Evolutionary conservation across 1,140 invertebrate species (phyloP).

Genomic region (Alviniconcha marisindica): DNA sequence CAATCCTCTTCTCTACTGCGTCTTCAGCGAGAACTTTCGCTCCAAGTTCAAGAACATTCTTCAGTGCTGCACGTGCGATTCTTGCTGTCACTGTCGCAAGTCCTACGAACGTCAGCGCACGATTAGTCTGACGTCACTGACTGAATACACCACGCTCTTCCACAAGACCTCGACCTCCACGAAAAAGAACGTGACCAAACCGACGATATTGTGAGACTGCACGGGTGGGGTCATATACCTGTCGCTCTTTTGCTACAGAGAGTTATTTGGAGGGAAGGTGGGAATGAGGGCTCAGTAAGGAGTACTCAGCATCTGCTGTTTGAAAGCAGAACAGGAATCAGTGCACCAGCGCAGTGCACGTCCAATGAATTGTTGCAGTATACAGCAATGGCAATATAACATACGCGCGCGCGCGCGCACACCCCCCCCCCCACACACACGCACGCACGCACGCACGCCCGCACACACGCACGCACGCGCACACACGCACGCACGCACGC

Average conservation of each 20-base stretch:
- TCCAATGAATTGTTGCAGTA: background rate
- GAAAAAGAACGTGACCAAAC: conserved; percentile 35
- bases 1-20: conserved; percentile 76
- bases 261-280: too few species aligned
- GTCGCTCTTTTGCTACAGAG: too few species aligned
- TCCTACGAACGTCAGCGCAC: conserved; percentile 23
- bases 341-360: too few species aligned
- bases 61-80: conserved; percentile 56
- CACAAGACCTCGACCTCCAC: conserved; percentile 22
- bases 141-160: conserved; percentile 58
- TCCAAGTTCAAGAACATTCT: conserved; percentile 69
- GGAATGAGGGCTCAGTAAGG: too few species aligned
- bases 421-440: background rate
- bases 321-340: background rate
- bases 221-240: too few species aligned
- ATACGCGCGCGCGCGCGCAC: background rate
- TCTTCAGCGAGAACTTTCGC: conserved; percentile 76
- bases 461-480: background rate
- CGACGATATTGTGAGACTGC: conserved; percentile 18
- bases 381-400: background rate
- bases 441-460: background rate
- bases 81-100: conserved; percentile 48
- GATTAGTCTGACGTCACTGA: conserved; percentile 52
- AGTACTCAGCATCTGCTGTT: too few species aligned
- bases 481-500: background rate